Conservation (phyloP, 2,888 invertebrate species). For the Idaea biselata region DNA sequence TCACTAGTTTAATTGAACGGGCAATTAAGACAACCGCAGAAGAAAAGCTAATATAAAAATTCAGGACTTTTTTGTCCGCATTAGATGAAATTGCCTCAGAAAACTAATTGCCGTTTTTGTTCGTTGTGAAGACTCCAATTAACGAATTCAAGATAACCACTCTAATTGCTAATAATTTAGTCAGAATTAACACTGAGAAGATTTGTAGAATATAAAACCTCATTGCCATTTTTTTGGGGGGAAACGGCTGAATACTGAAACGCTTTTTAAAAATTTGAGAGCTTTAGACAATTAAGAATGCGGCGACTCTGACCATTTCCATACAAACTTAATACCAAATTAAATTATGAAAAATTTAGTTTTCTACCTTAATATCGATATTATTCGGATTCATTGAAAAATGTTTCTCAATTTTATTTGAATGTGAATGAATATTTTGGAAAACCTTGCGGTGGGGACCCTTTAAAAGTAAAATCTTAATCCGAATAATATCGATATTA, state of each 20-base stretch:
- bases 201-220: not conserved
- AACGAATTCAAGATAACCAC: not conserved
- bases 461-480: too few relatives aligned
- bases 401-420: too few relatives aligned
- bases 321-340: too few relatives aligned
- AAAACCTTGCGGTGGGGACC: too few relatives aligned
- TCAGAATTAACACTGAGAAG: not conserved
- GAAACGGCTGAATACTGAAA: not conserved
- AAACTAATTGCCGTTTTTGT: not conserved
- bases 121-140: not conserved
- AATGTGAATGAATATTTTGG: too few relatives aligned
- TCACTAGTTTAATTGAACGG: not conserved
- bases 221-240: not conserved
- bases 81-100: not conserved
- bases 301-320: too few relatives aligned
- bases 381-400: too few relatives aligned
- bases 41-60: not conserved
- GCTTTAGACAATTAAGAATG: not conserved
- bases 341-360: too few relatives aligned
- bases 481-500: too few relatives aligned
- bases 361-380: too few relatives aligned
- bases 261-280: not conserved
- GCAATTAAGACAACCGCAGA: not conserved
- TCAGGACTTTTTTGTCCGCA: not conserved
- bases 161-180: not conserved